A percentile compares a stretch with the other conserved stretches of the same genome.
Conservation (phyloP, 2,888 invertebrate species). For the Blomia tropicalis region DNA sequence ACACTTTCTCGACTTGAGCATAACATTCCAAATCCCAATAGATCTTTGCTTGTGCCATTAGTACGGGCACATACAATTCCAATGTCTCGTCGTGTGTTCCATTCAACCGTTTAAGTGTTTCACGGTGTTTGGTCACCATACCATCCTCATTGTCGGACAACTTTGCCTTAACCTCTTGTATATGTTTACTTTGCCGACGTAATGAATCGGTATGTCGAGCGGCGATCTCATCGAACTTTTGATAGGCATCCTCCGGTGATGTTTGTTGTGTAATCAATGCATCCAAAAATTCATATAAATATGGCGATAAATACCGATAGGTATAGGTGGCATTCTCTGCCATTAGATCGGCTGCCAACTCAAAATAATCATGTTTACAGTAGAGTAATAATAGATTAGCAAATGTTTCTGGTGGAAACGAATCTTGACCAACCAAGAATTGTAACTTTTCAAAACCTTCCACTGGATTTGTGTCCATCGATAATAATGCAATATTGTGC, state of each 20-base stretch:
- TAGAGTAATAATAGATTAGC: slow-evolving; percentile 83
- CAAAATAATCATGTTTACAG: slow-evolving; percentile 91
- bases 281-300: slow-evolving; percentile 84
- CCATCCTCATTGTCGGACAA: slow-evolving; percentile 37
- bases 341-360: slow-evolving; percentile 88
- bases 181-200: slow-evolving; percentile 77
- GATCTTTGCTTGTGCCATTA: slow-evolving; percentile 99
- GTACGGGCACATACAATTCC: slow-evolving; percentile 77
- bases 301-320: slow-evolving; percentile 82
- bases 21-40: slow-evolving; percentile 96
- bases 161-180: slow-evolving; percentile 66
- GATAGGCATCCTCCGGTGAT: slow-evolving; percentile 83
- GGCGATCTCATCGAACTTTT: slow-evolving; percentile 84
- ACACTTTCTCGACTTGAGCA: slow-evolving; percentile 85
- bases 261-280: slow-evolving; percentile 93
- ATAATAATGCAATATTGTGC: slow-evolving; percentile 86
- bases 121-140: slow-evolving; percentile 46
- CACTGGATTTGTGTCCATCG: slow-evolving; percentile 68
- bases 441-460: slow-evolving; percentile 88
- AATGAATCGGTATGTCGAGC: slow-evolving; percentile 74
- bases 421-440: slow-evolving; percentile 83
- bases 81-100: slow-evolving; percentile 72
- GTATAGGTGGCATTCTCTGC: slow-evolving; percentile 94
- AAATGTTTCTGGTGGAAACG: slow-evolving; percentile 94
- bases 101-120: slow-evolving; percentile 66